These are phyloP conservation scores for Sorex araneus DNA, from an alignment of 2,113 vertebrate species.

Conservation along the genomic window DNA sequence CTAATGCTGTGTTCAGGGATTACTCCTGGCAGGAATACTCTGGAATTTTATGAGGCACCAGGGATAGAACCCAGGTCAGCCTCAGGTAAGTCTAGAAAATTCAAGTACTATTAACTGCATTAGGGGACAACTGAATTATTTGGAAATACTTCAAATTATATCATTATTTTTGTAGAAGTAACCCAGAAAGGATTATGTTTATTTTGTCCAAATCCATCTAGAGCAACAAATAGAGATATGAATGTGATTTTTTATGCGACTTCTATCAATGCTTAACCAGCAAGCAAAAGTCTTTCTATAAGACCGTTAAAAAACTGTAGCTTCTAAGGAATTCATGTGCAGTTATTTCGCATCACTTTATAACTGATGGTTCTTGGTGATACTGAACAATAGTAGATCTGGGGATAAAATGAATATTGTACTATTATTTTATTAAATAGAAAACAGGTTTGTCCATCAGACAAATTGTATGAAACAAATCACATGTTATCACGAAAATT, in stretches of 20 bases:
- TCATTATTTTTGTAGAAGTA: conserved; percentile 52
- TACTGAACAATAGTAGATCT: conserved; percentile 54
- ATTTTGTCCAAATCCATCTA: conserved; percentile 30
- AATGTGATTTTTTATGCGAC: not conserved
- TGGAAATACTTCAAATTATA: conserved; percentile 10
- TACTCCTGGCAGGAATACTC: too few species aligned
- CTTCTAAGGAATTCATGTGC: conserved; percentile 54
- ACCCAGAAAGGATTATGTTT: not conserved
- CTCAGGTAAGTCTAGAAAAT: conserved; percentile 11
- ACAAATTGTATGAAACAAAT: conserved; percentile 55
- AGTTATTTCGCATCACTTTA: conserved; percentile 59
- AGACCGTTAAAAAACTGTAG: conserved; percentile 18
- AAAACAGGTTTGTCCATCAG: conserved; percentile 52
- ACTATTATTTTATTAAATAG: conserved; percentile 29
- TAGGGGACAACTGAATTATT: conserved; percentile 17
- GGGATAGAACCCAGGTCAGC: too few species aligned
- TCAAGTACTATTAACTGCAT: conserved; percentile 22
- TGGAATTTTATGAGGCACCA: too few species aligned
- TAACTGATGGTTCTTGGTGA: conserved; percentile 54
- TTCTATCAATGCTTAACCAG: conserved; percentile 32
- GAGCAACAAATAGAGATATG: conserved; percentile 40
- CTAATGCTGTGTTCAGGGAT: too few species aligned
- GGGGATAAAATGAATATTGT: conserved; percentile 44
- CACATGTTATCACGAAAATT: conserved; percentile 55
- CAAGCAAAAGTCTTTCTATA: conserved; percentile 59